Percentiles rank a stretch among this genome's conserved stretches.
These are phyloP conservation scores for Pterocles gutturalis DNA, from an alignment of 2,113 vertebrate species.

Conservation along the genomic window DNA sequence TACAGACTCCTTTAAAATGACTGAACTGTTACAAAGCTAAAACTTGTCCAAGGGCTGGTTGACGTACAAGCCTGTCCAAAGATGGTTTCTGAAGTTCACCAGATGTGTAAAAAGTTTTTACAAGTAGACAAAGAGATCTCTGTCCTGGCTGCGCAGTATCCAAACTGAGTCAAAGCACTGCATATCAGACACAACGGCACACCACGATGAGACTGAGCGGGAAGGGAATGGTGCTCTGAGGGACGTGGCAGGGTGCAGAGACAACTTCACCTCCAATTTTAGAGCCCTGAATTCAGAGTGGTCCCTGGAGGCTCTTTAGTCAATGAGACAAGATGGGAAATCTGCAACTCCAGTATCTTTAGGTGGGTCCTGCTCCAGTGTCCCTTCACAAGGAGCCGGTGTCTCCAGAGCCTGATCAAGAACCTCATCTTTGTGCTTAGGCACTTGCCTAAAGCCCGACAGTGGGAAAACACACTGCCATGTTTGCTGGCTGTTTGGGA, in stretches of 20 bases:
- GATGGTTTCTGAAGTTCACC: not conserved
- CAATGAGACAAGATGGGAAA: not conserved
- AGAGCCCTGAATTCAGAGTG: not conserved
- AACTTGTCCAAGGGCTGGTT: not conserved
- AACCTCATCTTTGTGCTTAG: not conserved
- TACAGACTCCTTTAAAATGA: not conserved
- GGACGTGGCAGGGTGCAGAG: fast-evolving
- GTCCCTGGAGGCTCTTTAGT: not conserved
- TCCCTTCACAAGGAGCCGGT: not conserved
- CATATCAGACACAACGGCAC: not conserved
- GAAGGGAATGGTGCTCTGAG: not conserved
- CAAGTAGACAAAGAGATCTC: not conserved
- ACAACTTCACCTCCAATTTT: not conserved
- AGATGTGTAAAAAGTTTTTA: not conserved
- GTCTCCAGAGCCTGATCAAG: not conserved
- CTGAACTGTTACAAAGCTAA: not conserved
- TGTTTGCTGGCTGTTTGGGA: not conserved
- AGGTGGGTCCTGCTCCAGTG: not conserved
- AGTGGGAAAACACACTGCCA: not conserved
- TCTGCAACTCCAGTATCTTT: not conserved
- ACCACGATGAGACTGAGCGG: not conserved
- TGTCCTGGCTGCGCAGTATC: not conserved
- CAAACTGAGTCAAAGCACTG: not conserved
- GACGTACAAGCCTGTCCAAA: not conserved
- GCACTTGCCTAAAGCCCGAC: not conserved